Percentiles rank a stretch among this genome's conserved stretches.
phyloP scores from a whole-genome alignment of 2,113 vertebrate genomes.

The Ailuropoda melanoleuca region DNA sequence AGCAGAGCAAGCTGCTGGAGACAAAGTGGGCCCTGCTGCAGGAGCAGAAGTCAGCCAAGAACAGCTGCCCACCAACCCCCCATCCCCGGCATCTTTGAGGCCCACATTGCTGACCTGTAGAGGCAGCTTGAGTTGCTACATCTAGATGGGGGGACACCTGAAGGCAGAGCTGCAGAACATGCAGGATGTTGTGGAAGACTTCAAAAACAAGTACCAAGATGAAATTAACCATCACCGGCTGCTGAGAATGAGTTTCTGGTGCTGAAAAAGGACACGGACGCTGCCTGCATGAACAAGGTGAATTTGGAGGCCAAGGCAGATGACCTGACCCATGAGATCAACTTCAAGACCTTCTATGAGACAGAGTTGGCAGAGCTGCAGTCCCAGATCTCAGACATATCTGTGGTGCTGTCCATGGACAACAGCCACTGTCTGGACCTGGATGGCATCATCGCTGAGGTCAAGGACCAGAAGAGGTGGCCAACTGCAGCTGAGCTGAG shows the following conservation, averaged over 20 bases:
- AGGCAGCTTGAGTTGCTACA: constrained; percentile 89
- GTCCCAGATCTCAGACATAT: not conserved
- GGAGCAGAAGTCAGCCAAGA: constrained; percentile 81
- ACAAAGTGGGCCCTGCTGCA: constrained; percentile 94
- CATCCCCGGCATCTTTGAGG: constrained; percentile 88
- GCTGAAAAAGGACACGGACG: not conserved
- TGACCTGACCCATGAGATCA: not conserved
- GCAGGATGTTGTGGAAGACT: constrained; percentile 94
- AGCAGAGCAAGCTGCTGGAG: constrained; percentile 93
- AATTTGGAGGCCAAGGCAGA: not conserved
- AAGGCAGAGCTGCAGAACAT: constrained; percentile 93
- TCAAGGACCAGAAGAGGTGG: not conserved
- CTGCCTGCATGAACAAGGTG: not conserved
- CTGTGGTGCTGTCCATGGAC: not conserved
- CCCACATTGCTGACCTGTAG: constrained; percentile 90
- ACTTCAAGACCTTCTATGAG: not conserved
- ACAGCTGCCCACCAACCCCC: constrained; percentile 79
- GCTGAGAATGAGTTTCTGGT: not conserved
- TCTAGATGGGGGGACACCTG: constrained; percentile 87
- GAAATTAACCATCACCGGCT: not conserved
- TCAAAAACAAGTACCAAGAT: constrained; percentile 91
- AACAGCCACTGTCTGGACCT: not conserved
- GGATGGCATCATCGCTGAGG: not conserved
- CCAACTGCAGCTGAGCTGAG: not conserved
- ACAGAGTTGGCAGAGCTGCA: not conserved